phyloP scores from a whole-genome alignment of 2,888 invertebrate species.

The Epistrophe eligans region DNA sequence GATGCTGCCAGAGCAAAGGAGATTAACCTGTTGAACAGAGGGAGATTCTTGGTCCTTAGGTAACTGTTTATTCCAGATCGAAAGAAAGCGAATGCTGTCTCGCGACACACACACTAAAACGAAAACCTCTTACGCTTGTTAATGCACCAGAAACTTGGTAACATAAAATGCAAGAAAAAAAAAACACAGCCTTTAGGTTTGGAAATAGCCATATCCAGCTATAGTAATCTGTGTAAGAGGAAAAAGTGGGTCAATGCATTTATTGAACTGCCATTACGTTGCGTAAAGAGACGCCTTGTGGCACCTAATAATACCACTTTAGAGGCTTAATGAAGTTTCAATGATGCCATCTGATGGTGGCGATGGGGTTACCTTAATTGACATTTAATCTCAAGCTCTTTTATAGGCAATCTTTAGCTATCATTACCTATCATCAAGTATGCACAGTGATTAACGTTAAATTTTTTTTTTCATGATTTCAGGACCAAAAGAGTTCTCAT shows the following conservation, averaged over 20 bases:
- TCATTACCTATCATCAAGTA: constrained; percentile 13
- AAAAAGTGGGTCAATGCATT: constrained; percentile 72
- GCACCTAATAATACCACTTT: constrained; percentile 46
- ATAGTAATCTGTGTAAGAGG: constrained; percentile 30
- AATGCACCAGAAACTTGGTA: constrained; percentile 37
- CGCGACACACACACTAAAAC: constrained; percentile 12
- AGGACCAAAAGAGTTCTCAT: constrained; percentile 96
- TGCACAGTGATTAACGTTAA: background rate
- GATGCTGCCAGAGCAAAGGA: constrained; percentile 1
- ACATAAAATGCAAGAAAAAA: constrained; percentile 7
- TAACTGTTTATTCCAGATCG: constrained; percentile 49
- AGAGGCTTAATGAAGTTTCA: constrained; percentile 44
- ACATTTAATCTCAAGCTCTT: constrained; percentile 46
- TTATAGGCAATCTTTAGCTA: background rate
- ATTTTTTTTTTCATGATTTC: constrained; percentile 79
- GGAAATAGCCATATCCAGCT: constrained; percentile 40
- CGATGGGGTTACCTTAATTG: constrained; percentile 50
- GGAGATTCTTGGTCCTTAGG: constrained; percentile 70
- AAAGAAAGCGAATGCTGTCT: constrained; percentile 58
- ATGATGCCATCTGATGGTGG: constrained; percentile 24
- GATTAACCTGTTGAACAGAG: constrained; percentile 55
- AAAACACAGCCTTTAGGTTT: constrained; percentile 39
- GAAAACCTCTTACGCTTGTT: constrained; percentile 28
- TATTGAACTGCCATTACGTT: constrained; percentile 68
- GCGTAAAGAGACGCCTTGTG: constrained; percentile 55